phyloP scores from a whole-genome alignment of 2,113 vertebrate species.

The Colaptes auratus region DNA sequence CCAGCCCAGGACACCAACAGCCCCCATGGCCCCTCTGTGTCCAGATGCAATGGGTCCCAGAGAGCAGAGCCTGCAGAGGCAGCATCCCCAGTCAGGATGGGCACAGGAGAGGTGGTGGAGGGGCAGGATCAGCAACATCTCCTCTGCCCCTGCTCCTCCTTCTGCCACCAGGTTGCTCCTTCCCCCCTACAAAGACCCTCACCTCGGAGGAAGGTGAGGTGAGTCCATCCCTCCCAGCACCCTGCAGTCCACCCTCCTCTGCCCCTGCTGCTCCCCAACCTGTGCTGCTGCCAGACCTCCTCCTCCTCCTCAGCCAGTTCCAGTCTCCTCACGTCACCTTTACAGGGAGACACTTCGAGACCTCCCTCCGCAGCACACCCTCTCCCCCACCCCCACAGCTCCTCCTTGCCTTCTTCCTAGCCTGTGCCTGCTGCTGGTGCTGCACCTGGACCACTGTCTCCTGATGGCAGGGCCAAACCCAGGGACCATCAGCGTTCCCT shows the following conservation, averaged over 20 bases:
- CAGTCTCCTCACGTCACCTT: neutral
- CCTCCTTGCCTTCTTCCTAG: slow-evolving; percentile 10
- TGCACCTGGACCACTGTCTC: neutral
- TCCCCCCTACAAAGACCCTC: accelerated
- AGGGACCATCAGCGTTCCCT: accelerated
- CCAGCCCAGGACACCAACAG: neutral
- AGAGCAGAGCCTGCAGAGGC: neutral
- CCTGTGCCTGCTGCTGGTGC: neutral
- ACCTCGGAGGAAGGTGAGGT: neutral
- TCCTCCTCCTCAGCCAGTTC: neutral
- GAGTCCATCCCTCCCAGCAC: neutral
- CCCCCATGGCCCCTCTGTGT: neutral
- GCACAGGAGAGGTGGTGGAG: neutral
- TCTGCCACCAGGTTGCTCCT: neutral
- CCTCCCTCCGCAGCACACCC: slow-evolving; percentile 34
- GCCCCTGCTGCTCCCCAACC: neutral
- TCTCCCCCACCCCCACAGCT: slow-evolving; percentile 49
- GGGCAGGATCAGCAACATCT: neutral
- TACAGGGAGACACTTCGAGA: neutral
- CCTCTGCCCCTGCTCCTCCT: neutral
- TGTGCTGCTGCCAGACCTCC: neutral
- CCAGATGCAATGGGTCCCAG: accelerated
- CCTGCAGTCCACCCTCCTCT: neutral
- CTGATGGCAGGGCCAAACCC: accelerated
- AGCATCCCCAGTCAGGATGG: neutral